phyloP scores from a whole-genome alignment of 2,888 invertebrate species.

The Arge pagana region DNA sequence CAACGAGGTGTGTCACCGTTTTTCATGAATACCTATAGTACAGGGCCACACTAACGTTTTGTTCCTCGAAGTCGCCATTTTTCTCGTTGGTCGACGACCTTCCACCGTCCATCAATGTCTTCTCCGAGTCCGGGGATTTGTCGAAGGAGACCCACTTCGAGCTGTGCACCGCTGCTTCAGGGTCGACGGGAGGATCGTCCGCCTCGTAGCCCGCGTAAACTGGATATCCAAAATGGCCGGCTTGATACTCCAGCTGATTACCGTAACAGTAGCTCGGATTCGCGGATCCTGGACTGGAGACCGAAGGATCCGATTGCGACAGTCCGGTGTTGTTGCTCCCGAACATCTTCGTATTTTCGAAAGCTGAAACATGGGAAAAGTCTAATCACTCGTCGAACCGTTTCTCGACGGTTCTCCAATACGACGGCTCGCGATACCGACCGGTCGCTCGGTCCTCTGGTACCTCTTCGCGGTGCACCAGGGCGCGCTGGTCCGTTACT shows the following conservation, averaged over 20 bases:
- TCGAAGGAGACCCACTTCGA: conserved; percentile 56
- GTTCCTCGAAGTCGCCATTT: conserved; percentile 33
- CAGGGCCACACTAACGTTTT: conserved; percentile 35
- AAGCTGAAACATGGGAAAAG: conserved; percentile 36
- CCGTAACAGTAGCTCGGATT: conserved; percentile 79
- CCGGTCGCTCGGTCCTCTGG: conserved; percentile 45
- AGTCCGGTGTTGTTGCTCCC: conserved; percentile 74
- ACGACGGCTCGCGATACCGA: conserved; percentile 22
- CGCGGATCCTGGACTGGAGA: conserved; percentile 72
- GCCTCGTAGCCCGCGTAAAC: conserved; percentile 66
- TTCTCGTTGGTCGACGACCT: conserved; percentile 44
- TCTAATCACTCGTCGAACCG: not conserved
- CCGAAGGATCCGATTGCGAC: conserved; percentile 79
- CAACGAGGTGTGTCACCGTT: too few species aligned
- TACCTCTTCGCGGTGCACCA: conserved; percentile 59
- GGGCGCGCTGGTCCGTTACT: conserved; percentile 60
- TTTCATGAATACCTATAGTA: too few species aligned
- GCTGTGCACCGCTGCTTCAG: conserved; percentile 45
- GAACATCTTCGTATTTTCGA: conserved; percentile 57
- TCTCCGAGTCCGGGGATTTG: conserved; percentile 53
- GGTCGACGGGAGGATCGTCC: conserved; percentile 45
- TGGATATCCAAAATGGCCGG: conserved; percentile 74
- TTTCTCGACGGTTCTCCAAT: not conserved
- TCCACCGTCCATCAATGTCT: conserved; percentile 45
- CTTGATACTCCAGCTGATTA: conserved; percentile 77